Evolutionary conservation across 2,113 vertebrate species (phyloP), one percentile per base, ranked within the genome.

Genomic region (Bufo gargarizans): DNA sequence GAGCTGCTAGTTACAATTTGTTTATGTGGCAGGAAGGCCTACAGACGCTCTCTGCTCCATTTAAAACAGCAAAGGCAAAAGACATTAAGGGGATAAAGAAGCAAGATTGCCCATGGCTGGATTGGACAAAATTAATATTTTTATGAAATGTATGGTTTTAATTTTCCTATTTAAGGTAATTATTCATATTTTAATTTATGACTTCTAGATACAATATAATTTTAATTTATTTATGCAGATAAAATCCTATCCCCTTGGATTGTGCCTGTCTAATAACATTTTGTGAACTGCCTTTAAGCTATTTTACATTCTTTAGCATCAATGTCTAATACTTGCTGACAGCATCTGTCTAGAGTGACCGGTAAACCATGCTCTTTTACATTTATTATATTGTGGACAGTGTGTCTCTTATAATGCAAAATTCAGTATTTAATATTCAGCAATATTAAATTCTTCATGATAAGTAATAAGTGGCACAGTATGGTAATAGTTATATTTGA

Each of bases 351-450:
- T 43, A 77, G 69, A 69, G 9, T 22, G 17, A 83, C 86, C 83
- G 86, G 86, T 88, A 63, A 82, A 77, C 83, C 80, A 77, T 76
- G 86, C 65, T 88, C 20, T 33, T 11, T 17, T 43, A 16, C 10
- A 63, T 47, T 82, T 63, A 82, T 20, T 6, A 22, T 16, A 61
- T 22, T 9, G 7, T 22, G n/a, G 58, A 81, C 79, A 14, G 45
- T 59, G 17, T 14, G 78, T 56, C 77, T 17, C 22, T 80, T 59
- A 16, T 4, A 4, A 58, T 33, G 55, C 5, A 61, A 16, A 4
- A n/a, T 3, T 17, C 16, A 9, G 0, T 6, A 2, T 47, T 0
- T 12, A 43, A 19, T 4, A 20, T 45, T 43, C 12, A 2, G 4
- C 4, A 13, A 56, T 22, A 56, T 43, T 71, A 43, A 76, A 53